These are phyloP conservation scores for Drosophila kohkoa DNA, from an alignment of 1,140 invertebrate species.

Conservation along the genomic window DNA sequence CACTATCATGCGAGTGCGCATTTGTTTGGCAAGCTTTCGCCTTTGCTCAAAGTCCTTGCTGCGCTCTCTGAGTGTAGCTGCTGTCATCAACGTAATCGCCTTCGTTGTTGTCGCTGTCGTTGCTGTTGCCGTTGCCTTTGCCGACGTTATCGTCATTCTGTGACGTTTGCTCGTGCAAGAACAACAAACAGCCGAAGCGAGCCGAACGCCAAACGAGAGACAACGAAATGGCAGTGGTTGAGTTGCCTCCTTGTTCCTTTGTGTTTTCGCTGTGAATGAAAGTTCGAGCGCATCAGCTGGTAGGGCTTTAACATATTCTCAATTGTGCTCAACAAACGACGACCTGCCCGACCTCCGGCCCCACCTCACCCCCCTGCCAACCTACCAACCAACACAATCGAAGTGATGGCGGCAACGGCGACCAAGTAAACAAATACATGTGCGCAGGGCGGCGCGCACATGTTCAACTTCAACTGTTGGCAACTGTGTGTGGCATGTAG, in stretches of 20 bases:
- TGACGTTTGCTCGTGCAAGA: slow-evolving; percentile 49
- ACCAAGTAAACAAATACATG: slow-evolving; percentile 82
- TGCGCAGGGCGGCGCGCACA: slow-evolving; percentile 71
- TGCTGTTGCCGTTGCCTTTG: neutral
- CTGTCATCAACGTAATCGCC: slow-evolving; percentile 41
- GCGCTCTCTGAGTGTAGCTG: slow-evolving; percentile 35
- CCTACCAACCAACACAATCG: too few relatives aligned
- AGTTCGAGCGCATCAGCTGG: slow-evolving; percentile 73
- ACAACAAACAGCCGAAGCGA: slow-evolving; percentile 42
- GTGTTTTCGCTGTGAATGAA: slow-evolving; percentile 78
- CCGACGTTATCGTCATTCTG: slow-evolving; percentile 41
- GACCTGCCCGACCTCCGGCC: neutral
- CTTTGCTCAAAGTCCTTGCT: slow-evolving; percentile 58
- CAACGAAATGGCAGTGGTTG: slow-evolving; percentile 50
- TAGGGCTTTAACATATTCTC: slow-evolving; percentile 70
- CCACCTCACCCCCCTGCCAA: neutral
- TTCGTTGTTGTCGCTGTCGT: neutral
- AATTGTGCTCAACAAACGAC: slow-evolving; percentile 60
- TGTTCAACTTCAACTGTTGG: slow-evolving; percentile 52
- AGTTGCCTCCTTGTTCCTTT: slow-evolving; percentile 33
- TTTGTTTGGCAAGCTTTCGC: slow-evolving; percentile 66
- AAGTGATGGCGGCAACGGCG: slow-evolving; percentile 54
- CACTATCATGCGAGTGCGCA: slow-evolving; percentile 69
- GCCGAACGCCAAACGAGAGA: slow-evolving; percentile 30
- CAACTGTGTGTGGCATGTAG: slow-evolving; percentile 33